Evolutionary conservation across 2,888 invertebrate genomes (phyloP).

Genomic region (Apodemia mormo): DNA sequence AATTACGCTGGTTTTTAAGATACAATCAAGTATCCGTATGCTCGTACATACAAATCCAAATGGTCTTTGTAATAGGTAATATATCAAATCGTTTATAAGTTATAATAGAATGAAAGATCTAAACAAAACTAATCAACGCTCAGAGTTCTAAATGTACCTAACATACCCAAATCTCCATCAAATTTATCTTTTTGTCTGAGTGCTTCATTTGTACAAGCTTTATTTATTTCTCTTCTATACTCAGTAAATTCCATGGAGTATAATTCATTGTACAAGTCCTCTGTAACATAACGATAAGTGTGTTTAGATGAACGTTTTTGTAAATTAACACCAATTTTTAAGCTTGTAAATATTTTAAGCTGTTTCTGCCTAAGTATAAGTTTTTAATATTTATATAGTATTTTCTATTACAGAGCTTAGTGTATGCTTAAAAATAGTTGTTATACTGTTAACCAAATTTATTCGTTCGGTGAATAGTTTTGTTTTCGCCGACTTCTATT

Average conservation of each 20-base stretch:
- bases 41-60: too few species aligned
- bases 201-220: slow-evolving; percentile 15
- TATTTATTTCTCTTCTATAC: background rate
- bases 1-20: too few species aligned
- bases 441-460: background rate
- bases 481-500: background rate
- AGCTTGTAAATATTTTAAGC: too few species aligned
- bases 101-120: too few species aligned
- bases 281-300: background rate
- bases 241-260: background rate
- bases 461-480: background rate
- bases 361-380: too few species aligned
- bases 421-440: background rate
- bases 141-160: slow-evolving; percentile 11
- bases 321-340: too few species aligned
- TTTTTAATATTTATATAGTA: background rate
- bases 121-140: slow-evolving; percentile 17
- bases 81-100: too few species aligned
- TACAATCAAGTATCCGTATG: too few species aligned
- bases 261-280: slow-evolving; percentile 14
- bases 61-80: too few species aligned
- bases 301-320: too few species aligned
- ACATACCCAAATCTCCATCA: slow-evolving; percentile 11
- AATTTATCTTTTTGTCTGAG: slow-evolving; percentile 1
- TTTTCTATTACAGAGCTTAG: background rate